Conservation (phyloP, 2,888 invertebrate species). For the Hydrotaea diabolus region DNA sequence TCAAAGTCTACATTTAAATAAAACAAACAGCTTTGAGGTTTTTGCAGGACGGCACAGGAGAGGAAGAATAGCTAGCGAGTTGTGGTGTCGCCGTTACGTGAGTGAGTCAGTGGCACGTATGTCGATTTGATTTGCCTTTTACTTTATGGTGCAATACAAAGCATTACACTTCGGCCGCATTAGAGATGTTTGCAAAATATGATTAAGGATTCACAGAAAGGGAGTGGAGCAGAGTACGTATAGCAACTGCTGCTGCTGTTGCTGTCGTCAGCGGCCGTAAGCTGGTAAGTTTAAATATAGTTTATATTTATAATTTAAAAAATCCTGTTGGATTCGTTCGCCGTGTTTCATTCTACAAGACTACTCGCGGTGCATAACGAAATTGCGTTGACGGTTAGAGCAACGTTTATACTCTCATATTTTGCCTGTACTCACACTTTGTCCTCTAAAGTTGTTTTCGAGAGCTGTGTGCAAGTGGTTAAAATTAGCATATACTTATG, state of each 20-base stretch:
- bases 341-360: too few species aligned
- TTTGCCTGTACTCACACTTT: too few species aligned
- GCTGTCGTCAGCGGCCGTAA: background rate
- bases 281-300: background rate
- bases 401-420: too few species aligned
- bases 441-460: too few species aligned
- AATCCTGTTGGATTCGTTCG: too few species aligned
- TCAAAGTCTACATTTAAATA: background rate
- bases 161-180: background rate
- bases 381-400: too few species aligned
- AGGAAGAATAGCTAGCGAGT: background rate
- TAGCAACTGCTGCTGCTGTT: background rate
- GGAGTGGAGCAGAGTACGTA: background rate
- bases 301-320: too few species aligned
- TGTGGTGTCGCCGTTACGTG: too few species aligned
- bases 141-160: background rate
- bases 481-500: too few species aligned
- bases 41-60: background rate
- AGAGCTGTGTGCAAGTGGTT: too few species aligned
- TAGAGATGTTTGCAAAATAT: background rate
- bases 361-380: too few species aligned
- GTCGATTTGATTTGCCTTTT: background rate
- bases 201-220: background rate
- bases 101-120: background rate
- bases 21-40: background rate